Conservation (phyloP, 2,888 invertebrate species). For the Seira sanloemensis region DNA sequence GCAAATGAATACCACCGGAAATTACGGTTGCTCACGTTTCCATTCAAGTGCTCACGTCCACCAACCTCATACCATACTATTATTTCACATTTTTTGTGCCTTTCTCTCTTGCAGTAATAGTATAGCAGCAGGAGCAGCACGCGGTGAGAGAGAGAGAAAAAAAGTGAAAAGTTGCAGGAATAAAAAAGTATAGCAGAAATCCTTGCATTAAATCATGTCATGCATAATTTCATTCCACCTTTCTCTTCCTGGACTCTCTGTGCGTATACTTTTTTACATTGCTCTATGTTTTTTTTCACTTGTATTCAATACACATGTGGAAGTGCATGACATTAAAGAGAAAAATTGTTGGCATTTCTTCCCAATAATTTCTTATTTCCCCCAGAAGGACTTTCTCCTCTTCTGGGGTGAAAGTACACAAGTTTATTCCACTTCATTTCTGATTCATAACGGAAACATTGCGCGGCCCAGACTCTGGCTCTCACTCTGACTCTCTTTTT, state of each 20-base stretch:
- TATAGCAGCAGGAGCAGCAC: too few species aligned
- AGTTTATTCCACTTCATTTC: conserved; percentile 1
- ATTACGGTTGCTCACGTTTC: conserved; percentile 48
- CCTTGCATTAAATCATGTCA: conserved; percentile 51
- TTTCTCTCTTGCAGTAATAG: too few species aligned
- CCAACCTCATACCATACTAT: neutral
- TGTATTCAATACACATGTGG: neutral
- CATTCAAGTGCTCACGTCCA: neutral
- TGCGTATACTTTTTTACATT: too few species aligned
- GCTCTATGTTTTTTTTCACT: too few species aligned
- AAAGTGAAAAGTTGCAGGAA: conserved; percentile 45
- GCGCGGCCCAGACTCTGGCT: too few species aligned
- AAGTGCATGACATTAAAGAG: neutral
- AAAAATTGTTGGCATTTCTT: neutral
- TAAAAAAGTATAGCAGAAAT: conserved; percentile 21
- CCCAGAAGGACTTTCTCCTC: neutral
- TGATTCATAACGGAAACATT: neutral
- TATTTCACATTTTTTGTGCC: too few species aligned
- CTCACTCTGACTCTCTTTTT: too few species aligned
- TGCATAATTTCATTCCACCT: conserved; percentile 43
- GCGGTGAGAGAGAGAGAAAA: too few species aligned
- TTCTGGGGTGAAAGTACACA: conserved; percentile 1
- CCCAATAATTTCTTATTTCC: neutral
- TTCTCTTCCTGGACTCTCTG: neutral
- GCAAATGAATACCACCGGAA: conserved; percentile 45